A percentile compares a stretch with the other conserved stretches of the same genome.
Conservation (phyloP, 2,888 invertebrate genomes). For the Synergus laeviventris region DNA sequence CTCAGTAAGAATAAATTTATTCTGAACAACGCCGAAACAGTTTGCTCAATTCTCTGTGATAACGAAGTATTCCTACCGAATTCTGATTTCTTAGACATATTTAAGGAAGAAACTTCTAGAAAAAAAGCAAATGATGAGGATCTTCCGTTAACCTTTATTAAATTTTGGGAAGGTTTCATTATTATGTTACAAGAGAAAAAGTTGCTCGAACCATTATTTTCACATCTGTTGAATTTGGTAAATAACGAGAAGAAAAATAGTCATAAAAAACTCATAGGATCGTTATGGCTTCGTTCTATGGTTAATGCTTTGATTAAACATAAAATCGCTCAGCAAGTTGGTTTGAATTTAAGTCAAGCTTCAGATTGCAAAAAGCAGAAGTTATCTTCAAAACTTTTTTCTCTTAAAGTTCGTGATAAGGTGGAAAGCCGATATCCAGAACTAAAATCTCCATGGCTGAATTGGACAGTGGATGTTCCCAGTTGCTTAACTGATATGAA, state of each 20-base stretch:
- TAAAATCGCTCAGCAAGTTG: conserved; percentile 65
- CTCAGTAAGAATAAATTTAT: conserved; percentile 58
- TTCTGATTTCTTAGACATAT: conserved; percentile 64
- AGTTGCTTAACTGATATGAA: conserved; percentile 59
- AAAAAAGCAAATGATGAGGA: conserved; percentile 15
- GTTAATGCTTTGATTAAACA: conserved; percentile 75
- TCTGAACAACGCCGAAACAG: conserved; percentile 57
- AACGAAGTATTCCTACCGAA: conserved; percentile 70
- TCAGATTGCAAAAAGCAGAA: conserved; percentile 54
- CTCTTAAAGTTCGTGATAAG: conserved; percentile 57
- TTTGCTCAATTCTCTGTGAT: conserved; percentile 57
- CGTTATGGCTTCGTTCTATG: conserved; percentile 79
- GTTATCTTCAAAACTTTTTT: conserved; percentile 52
- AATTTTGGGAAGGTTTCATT: conserved; percentile 78
- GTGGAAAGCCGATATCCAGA: conserved; percentile 59
- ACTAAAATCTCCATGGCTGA: conserved; percentile 60
- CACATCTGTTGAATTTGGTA: conserved; percentile 76
- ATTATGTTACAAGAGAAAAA: conserved; percentile 78
- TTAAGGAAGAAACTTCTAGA: conserved; percentile 49
- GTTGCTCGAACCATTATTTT: conserved; percentile 76
- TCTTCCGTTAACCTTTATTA: conserved; percentile 67
- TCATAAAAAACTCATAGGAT: conserved; percentile 75
- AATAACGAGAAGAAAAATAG: conserved; percentile 68
- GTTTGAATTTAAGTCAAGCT: conserved; percentile 61
- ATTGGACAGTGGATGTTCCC: conserved; percentile 58